phyloP scores from a whole-genome alignment of 30 jellyfish, hydroid and myxozoan species.

The Pseudorhiza aurosa region DNA sequence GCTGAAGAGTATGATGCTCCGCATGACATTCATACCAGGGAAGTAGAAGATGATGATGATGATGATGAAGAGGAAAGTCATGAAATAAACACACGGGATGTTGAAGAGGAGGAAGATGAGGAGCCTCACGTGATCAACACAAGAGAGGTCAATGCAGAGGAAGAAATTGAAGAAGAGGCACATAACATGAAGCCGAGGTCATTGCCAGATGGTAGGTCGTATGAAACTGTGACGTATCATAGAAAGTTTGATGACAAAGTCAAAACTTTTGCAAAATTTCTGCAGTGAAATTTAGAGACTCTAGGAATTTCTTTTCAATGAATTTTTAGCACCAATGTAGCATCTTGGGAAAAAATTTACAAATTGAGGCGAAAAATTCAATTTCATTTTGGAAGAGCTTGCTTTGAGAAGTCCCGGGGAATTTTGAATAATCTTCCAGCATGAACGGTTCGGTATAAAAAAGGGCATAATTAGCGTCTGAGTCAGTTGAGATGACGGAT shows the following conservation, averaged over 20 bases:
- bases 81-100: slow-evolving; percentile 34
- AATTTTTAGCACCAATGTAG: background rate
- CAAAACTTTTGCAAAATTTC: slow-evolving; percentile 1
- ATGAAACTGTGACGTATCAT: slow-evolving; percentile 57
- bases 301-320: background rate
- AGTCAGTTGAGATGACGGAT: no score
- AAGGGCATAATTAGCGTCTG: no score
- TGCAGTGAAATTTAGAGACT: background rate
- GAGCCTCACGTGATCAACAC: slow-evolving; percentile 44
- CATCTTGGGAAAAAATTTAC: no score
- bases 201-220: slow-evolving; percentile 80
- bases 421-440: no score
- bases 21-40: slow-evolving; percentile 13
- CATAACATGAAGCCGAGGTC: slow-evolving; percentile 75
- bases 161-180: slow-evolving; percentile 68
- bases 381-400: no score
- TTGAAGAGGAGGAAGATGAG: slow-evolving; percentile 57
- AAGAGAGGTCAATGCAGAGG: slow-evolving; percentile 39
- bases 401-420: no score
- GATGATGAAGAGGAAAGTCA: slow-evolving; percentile 35
- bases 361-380: no score
- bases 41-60: slow-evolving; percentile 13
- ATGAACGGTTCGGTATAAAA: no score
- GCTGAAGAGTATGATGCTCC: slow-evolving; percentile 8
- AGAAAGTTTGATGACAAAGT: slow-evolving; percentile 2